Evolutionary conservation across 2,888 invertebrate genomes (phyloP), one percentile per base, ranked within the genome.

Genomic region (Ferdinandea cuprea): DNA sequence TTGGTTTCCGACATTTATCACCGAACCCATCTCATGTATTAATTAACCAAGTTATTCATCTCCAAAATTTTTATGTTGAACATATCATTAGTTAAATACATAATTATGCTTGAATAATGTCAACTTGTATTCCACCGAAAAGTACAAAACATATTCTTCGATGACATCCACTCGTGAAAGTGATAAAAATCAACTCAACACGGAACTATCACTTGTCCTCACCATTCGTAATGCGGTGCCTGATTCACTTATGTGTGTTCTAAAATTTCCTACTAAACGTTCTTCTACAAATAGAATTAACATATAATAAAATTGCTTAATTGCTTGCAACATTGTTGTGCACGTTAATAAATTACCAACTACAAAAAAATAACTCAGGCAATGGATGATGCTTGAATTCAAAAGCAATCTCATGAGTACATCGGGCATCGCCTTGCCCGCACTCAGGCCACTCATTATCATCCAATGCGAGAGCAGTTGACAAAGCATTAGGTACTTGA

Each of bases 321-420:
- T 81, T 81, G 77, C 50, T 54, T 63, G 80, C 76, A 76, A 80
- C 80, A 80, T 76, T 80, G 80, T 80, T 65, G 76, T 5, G 5
- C 76, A 8, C 0, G 35, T 46, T 30, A 58, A 80, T 69, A 80
- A 74, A 63, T 69, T 69, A 42, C 37, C 58, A 9, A 7, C 32
- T 48, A 35, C 19, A 8, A 32, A n/a, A 28, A 52, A 56, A 21
- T 46, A 15, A 40, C 48, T 30, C 48, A 66, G 56, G 52, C 65
- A 35, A 32, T 40, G 56, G 65, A 68, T 37, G 54, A 19, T 74
- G 21, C 48, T 40, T 66, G 58, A 68, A 74, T 74, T 19, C 50
- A 52, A 76, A 37, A 37, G n/a, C 30, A 46, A 48, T 58, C 58
- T 21, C 28, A 74, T 13, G 7, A 8, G 1, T 11, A 4, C n/a